Evolutionary conservation across 2,797 vertebrate species (phyloP).

Genomic region (Anabacerthia variegaticeps): DNA sequence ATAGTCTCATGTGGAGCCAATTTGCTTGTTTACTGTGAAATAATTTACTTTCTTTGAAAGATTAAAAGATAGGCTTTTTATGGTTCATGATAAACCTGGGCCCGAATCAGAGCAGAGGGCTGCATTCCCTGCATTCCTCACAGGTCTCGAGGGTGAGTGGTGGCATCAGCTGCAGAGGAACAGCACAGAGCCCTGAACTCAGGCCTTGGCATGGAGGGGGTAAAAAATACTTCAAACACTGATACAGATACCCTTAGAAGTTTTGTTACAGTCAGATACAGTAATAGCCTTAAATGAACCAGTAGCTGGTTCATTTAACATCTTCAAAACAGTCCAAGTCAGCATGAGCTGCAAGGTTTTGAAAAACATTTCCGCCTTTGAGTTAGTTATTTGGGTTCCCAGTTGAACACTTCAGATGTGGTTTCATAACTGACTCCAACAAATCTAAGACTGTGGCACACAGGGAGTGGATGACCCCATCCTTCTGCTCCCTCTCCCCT

Average conservation of each 20-base stretch:
- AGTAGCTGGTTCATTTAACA: neutral
- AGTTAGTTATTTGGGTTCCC: neutral
- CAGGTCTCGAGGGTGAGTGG: conserved; percentile 12
- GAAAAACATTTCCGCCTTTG: neutral
- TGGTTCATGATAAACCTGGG: conserved; percentile 39
- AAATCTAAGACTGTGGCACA: neutral
- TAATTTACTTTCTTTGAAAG: conserved; percentile 42
- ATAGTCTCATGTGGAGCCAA: neutral
- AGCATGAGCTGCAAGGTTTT: neutral
- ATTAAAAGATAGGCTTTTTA: conserved; percentile 51
- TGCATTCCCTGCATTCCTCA: conserved; percentile 55
- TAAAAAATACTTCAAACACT: neutral
- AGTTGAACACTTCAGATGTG: neutral
- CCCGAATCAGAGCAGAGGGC: conserved; percentile 23
- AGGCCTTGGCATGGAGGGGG: neutral
- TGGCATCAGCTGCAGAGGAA: neutral
- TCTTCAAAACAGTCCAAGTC: neutral
- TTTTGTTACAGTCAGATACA: neutral
- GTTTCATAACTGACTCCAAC: neutral
- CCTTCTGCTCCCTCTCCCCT: neutral
- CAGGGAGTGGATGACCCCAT: neutral
- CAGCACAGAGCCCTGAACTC: neutral
- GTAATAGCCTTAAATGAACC: conserved; percentile 1
- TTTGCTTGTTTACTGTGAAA: conserved; percentile 49
- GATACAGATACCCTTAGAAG: neutral